Base-by-base conservation (phyloP, 2,113 vertebrate species). In the Heterochromis multidens region DNA sequence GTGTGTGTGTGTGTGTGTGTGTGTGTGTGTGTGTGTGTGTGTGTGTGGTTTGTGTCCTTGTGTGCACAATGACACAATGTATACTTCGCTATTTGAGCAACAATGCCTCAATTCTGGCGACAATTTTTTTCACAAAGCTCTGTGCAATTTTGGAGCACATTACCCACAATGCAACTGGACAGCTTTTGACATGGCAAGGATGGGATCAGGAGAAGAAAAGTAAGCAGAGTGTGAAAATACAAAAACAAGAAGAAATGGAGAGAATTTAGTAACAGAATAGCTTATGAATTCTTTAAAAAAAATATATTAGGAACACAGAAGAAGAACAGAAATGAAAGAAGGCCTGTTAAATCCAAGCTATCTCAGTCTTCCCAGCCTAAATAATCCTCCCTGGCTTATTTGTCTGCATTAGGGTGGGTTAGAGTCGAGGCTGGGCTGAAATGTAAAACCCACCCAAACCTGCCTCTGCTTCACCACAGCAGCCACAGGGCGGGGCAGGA, bases 401-500 rank as follows among this genome's bases (percentile, higher is more conserved):
- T 7, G 25, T 86, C 87, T 82, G 81, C 76, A 60, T 84, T 58
- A 46, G 52, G 33, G 25, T 79, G 84, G 77, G 77, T 89, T 86
- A 85, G 35, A 61, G 87, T 67, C 2, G 31, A 82, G 83, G 46
- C 76, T 27, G 37, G 35, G 81, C 81, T 90, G 85, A 90, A 90
- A 92, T 3, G 25, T 83, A 70, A 91, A 88, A 91, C 81, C 87
- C 70, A 90, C 84, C 88, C 76, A 87, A 90, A 92, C 84, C 79
- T 90, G 81, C 84, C 88, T 85, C 72, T 62, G 82, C 82, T 80
- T 61, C 82, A 88, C 82, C 86, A 77, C 90, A 87, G 82, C 77
- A 61, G 80, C 91, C 89, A 92, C 86, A 81, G 84, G 84, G 87
- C 57, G 85, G 81, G 83, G 88, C 79, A 65, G 86, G 58, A 80